Evolutionary conservation across 2,888 invertebrate genomes (phyloP).

Genomic region (Gibbula magus): DNA sequence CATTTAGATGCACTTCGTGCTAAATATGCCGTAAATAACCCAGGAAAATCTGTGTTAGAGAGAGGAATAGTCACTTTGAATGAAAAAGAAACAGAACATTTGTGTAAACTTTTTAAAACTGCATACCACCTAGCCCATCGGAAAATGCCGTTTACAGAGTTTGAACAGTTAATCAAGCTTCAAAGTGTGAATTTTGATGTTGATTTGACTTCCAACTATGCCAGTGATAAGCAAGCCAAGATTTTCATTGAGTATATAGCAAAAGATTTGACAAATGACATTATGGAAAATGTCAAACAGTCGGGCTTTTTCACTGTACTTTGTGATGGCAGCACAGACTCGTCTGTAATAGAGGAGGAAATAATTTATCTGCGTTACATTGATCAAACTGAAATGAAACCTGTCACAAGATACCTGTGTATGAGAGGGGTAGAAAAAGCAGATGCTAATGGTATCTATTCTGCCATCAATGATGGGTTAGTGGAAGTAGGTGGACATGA

Average conservation of each 20-base stretch:
- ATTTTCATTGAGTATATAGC: background rate
- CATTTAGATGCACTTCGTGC: too few relatives aligned
- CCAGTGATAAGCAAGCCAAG: background rate
- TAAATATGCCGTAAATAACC: too few relatives aligned
- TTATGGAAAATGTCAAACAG: background rate
- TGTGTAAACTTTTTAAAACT: background rate
- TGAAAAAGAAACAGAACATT: background rate
- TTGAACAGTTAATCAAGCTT: background rate
- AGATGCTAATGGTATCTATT: background rate
- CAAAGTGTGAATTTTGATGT: conserved; percentile 8
- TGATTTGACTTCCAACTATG: background rate
- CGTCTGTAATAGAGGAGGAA: background rate
- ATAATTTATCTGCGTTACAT: background rate
- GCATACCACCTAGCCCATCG: background rate
- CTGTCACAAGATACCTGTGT: background rate
- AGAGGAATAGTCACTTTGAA: too few relatives aligned
- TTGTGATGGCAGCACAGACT: background rate
- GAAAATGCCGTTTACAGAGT: conserved; percentile 3
- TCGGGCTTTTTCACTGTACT: background rate
- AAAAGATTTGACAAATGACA: background rate
- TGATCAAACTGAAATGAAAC: background rate
- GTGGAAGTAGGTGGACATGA: background rate
- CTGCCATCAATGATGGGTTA: background rate
- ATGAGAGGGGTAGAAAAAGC: background rate
- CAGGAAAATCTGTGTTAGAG: too few relatives aligned